Conservation (phyloP, 2,888 invertebrate species). For the Torymus texanus region DNA sequence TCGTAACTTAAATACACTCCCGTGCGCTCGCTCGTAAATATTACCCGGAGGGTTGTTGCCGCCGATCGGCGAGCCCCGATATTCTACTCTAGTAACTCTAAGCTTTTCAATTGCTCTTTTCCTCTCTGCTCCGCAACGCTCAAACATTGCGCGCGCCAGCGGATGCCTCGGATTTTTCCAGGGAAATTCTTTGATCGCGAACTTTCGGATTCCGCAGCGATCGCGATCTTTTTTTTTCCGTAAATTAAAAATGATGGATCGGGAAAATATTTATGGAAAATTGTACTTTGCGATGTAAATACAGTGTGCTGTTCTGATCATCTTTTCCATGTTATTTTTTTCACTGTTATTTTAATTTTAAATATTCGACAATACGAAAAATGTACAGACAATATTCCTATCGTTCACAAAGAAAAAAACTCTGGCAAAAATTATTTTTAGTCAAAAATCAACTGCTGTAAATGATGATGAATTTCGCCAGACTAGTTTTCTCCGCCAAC, state of each 20-base stretch:
- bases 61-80: slow-evolving; percentile 3
- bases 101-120: neutral
- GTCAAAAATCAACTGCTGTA: neutral
- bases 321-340: too few species aligned
- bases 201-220: neutral
- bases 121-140: neutral
- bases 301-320: too few species aligned
- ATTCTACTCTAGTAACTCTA: slow-evolving; percentile 6
- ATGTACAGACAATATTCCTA: too few species aligned
- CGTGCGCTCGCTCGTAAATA: slow-evolving; percentile 29
- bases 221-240: too few species aligned
- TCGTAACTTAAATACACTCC: slow-evolving; percentile 37
- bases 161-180: neutral
- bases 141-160: too few species aligned
- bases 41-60: neutral
- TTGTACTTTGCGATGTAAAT: too few species aligned
- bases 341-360: too few species aligned
- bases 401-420: too few species aligned
- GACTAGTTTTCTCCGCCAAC: too few species aligned
- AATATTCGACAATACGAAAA: too few species aligned
- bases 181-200: neutral
- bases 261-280: neutral
- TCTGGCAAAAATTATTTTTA: too few species aligned
- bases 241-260: neutral
- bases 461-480: neutral